Percentiles rank a stretch among this genome's conserved stretches.
phyloP scores from a whole-genome alignment of 2,888 invertebrate species.

The Acrobasis suavella region DNA sequence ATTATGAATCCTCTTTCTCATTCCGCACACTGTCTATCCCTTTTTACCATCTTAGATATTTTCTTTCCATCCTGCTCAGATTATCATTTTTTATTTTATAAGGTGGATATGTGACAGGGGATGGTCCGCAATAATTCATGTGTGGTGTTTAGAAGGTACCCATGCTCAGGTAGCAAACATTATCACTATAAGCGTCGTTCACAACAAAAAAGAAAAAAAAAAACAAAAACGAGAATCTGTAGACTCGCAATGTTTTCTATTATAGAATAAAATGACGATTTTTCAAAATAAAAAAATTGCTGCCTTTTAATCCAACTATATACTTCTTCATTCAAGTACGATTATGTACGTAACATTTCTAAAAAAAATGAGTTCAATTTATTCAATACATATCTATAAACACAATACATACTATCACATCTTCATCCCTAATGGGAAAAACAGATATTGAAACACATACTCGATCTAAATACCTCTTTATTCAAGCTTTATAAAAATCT shows the following conservation, averaged over 20 bases:
- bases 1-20: constrained; percentile 71
- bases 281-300: background rate
- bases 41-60: constrained; percentile 35
- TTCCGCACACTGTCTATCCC: constrained; percentile 40
- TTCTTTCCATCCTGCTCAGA: constrained; percentile 39
- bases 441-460: too few species aligned
- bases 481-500: too few species aligned
- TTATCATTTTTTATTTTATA: constrained; percentile 56
- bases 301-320: too few species aligned
- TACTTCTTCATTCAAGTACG: too few species aligned
- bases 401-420: too few species aligned
- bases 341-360: too few species aligned
- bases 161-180: constrained; percentile 80
- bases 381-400: too few species aligned
- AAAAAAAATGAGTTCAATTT: too few species aligned
- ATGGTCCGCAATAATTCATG: constrained; percentile 76
- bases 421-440: too few species aligned
- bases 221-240: constrained; percentile 30
- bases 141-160: constrained; percentile 67
- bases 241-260: constrained; percentile 39
- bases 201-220: constrained; percentile 48
- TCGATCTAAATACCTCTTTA: too few species aligned
- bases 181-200: constrained; percentile 75
- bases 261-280: background rate
- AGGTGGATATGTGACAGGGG: constrained; percentile 75